Conservation (phyloP, 2,113 vertebrate genomes). For the Grammomys surdaster region DNA sequence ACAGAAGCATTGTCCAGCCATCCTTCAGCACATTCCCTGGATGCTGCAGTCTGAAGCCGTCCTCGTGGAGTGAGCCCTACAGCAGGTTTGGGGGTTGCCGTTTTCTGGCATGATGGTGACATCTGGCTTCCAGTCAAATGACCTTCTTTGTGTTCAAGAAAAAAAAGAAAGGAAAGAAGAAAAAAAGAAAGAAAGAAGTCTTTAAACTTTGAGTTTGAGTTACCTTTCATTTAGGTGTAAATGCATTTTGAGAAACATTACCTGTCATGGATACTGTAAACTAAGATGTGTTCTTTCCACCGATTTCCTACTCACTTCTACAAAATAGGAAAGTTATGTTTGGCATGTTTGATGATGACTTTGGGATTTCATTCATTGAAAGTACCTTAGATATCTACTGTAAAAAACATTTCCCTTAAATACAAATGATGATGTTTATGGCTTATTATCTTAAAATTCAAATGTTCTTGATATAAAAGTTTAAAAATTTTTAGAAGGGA, state of each 20-base stretch:
- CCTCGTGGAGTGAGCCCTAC: neutral
- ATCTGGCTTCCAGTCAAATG: constrained; percentile 45
- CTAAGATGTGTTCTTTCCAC: constrained; percentile 59
- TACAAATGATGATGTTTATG: constrained; percentile 63
- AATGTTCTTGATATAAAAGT: constrained; percentile 66
- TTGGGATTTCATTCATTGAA: constrained; percentile 69
- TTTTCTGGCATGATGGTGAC: constrained; percentile 51
- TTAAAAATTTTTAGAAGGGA: constrained; percentile 76
- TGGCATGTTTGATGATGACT: constrained; percentile 66
- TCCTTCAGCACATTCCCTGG: constrained; percentile 59
- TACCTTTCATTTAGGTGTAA: constrained; percentile 23
- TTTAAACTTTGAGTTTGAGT: constrained; percentile 34
- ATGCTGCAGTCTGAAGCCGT: neutral
- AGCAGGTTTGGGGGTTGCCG: constrained; percentile 19
- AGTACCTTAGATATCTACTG: constrained; percentile 76
- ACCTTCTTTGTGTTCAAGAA: constrained; percentile 60
- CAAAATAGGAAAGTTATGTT: constrained; percentile 65
- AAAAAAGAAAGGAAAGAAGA: neutral
- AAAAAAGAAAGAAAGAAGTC: neutral
- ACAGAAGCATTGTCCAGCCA: constrained; percentile 65
- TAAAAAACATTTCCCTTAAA: constrained; percentile 31
- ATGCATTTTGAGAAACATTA: constrained; percentile 73
- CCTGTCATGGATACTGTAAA: constrained; percentile 69
- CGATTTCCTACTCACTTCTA: constrained; percentile 69
- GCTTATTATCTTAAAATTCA: constrained; percentile 77